Evolutionary conservation across 2,797 vertebrate species (phyloP).

Genomic region (Gadopsis bispinosus): DNA sequence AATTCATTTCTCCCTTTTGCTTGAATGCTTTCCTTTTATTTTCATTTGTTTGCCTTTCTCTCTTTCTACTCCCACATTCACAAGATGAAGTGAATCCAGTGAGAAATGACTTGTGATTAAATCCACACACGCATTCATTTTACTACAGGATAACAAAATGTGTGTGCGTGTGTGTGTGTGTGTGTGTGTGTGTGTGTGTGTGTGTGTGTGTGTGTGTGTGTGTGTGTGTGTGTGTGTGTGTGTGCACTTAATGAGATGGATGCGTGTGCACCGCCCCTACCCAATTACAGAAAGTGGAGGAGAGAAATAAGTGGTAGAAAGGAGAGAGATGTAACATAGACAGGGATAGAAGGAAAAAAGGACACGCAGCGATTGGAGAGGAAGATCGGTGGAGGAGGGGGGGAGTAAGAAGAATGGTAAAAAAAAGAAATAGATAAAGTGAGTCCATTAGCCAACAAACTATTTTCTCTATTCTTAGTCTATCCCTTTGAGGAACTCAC

Average conservation of each 20-base stretch:
- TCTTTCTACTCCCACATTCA: constrained; percentile 52
- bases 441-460: constrained; percentile 63
- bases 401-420: constrained; percentile 47
- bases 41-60: constrained; percentile 69
- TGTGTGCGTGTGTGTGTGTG: no score
- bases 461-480: constrained; percentile 41
- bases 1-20: constrained; percentile 74
- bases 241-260: constrained; percentile 72
- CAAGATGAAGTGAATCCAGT: constrained; percentile 59
- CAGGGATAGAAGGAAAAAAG: constrained; percentile 38
- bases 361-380: constrained; percentile 47
- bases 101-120: constrained; percentile 57
- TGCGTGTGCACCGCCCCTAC: constrained; percentile 47
- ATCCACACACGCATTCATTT: constrained; percentile 44
- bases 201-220: constrained; percentile 15
- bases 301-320: constrained; percentile 63
- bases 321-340: constrained; percentile 47
- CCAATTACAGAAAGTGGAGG: constrained; percentile 73
- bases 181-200: constrained; percentile 27
- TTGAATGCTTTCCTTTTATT: constrained; percentile 73
- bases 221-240: constrained; percentile 23
- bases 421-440: constrained; percentile 40
- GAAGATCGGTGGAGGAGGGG: constrained; percentile 45
- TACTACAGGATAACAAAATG: constrained; percentile 52
- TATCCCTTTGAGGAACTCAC: constrained; percentile 38